Evolutionary conservation across 2,888 invertebrate species (phyloP).

Genomic region (Lacanobia oleracea): DNA sequence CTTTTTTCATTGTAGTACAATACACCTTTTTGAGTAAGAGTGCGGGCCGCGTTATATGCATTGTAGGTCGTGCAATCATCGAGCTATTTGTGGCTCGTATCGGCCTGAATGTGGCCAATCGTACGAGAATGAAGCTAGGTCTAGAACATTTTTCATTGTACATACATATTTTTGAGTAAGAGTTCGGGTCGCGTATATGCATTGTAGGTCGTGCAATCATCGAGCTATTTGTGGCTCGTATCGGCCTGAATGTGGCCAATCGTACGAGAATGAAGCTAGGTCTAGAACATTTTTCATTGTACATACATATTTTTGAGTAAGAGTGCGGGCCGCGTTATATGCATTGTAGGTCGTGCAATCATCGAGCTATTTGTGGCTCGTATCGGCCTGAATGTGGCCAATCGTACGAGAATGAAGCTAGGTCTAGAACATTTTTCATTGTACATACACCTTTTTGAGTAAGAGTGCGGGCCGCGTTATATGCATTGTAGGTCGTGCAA

Average conservation of each 20-base stretch:
- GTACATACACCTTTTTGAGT: constrained; percentile 6
- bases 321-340: background rate
- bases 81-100: constrained; percentile 48
- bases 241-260: constrained; percentile 38
- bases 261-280: constrained; percentile 14
- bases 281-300: constrained; percentile 22
- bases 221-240: constrained; percentile 48
- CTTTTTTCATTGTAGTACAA: constrained; percentile 22
- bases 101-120: constrained; percentile 38
- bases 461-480: background rate
- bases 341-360: constrained; percentile 32
- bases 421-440: constrained; percentile 21
- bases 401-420: constrained; percentile 8
- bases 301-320: constrained; percentile 10
- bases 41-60: background rate
- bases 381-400: constrained; percentile 29
- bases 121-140: constrained; percentile 13
- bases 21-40: constrained; percentile 6
- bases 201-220: constrained; percentile 28
- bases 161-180: constrained; percentile 14
- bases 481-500: constrained; percentile 22
- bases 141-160: constrained; percentile 22
- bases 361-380: constrained; percentile 51
- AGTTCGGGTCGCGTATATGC: background rate
- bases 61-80: constrained; percentile 31